Evolutionary conservation across 1,140 invertebrate genomes (phyloP), one percentile per base, ranked within the genome.

Genomic region (Leptestheria dahalacensis): DNA sequence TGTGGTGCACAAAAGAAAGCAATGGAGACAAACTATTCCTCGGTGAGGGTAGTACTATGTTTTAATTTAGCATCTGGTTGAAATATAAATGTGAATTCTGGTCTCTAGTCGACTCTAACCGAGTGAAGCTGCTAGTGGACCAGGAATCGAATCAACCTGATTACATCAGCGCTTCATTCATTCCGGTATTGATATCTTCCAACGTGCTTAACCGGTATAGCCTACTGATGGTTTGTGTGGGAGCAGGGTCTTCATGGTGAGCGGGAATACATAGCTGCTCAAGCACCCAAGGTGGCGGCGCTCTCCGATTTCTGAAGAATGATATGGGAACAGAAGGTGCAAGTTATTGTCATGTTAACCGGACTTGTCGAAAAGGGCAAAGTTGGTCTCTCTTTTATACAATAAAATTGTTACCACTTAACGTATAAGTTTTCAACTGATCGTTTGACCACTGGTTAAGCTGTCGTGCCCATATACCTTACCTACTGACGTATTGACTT

Each of bases 131-230:
- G 33, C 6, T 9, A 41, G 15, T 9, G 6, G 33, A 15, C 33
- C 6, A 41, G 67, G 72, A 78, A 68, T 71, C 82, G 70, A 68
- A 78, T 68, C 68, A 75, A 67, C 68, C 78, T 63, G 82, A 86
- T 71, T 90, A 89, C 64, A 88, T 90, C 48, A 90, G 90, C 73
- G 86, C 84, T 11, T 88, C 86, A 28, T 88, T 82, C 66, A 82
- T 89, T 65, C 82, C 82, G 73, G 86, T 85, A 75, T 69, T 66
- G 54, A 3, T 29, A 25, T 54, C 58, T 57, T 54, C 21, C n/a
- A 47, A 11, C 11, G n/a, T 3, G 11, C 26, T 2, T 3, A 3
- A 15, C 29, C 33, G 15, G 4, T 4, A 29, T 20, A 52, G 62
- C 51, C 3, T 26, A 24, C 6, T 28, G 26, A 48, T n/a, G 0